phyloP scores from a whole-genome alignment of 2,888 invertebrate species.

The Neoaliturus tenellus region DNA sequence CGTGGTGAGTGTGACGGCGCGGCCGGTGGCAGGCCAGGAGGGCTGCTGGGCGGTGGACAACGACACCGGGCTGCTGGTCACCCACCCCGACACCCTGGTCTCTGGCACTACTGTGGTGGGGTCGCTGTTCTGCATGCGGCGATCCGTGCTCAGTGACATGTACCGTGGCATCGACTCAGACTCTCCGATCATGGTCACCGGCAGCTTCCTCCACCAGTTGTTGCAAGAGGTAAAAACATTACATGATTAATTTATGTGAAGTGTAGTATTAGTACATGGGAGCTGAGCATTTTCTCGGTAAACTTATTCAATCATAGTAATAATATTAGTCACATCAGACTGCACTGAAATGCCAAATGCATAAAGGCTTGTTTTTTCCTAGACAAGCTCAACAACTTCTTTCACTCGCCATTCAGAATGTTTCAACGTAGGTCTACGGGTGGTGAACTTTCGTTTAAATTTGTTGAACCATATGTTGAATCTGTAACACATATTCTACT shows the following conservation, averaged over 20 bases:
- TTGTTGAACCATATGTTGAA: too few species aligned
- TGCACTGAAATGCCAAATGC: too few species aligned
- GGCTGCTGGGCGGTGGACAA: slow-evolving; percentile 76
- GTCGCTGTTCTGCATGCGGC: slow-evolving; percentile 89
- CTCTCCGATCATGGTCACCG: slow-evolving; percentile 87
- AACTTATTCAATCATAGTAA: too few species aligned
- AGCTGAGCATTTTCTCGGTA: too few species aligned
- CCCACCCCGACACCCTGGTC: slow-evolving; percentile 89
- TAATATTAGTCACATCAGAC: too few species aligned
- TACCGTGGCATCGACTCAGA: slow-evolving; percentile 83
- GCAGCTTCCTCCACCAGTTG: slow-evolving; percentile 90
- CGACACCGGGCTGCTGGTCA: slow-evolving; percentile 81
- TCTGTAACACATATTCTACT: too few species aligned
- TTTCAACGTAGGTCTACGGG: too few species aligned
- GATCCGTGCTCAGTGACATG: slow-evolving; percentile 85
- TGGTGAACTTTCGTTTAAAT: too few species aligned
- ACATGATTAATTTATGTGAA: too few species aligned
- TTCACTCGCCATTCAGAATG: too few species aligned
- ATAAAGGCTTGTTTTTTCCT: slow-evolving; percentile 56
- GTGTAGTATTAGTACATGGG: too few species aligned
- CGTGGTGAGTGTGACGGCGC: not conserved
- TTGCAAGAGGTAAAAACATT: slow-evolving; percentile 81
- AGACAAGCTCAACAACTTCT: not conserved
- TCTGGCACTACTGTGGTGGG: slow-evolving; percentile 92
- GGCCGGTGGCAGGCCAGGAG: not conserved